phyloP scores from a whole-genome alignment of 1,140 invertebrate genomes.

The Drosophila trapezifrons region DNA sequence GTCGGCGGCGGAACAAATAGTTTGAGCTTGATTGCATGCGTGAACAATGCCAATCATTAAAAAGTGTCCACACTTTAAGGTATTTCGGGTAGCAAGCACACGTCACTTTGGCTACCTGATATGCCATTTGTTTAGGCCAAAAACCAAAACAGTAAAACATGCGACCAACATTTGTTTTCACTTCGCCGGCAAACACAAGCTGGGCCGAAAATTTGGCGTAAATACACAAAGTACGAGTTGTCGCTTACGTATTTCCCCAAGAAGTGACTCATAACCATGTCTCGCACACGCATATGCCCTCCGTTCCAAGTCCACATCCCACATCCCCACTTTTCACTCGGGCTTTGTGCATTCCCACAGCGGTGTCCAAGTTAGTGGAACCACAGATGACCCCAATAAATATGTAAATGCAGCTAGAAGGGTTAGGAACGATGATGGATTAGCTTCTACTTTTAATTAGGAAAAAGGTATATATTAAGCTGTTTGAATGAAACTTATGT shows the following conservation, averaged over 20 bases:
- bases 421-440: slow-evolving; percentile 3
- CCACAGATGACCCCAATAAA: neutral
- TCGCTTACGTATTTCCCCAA: slow-evolving; percentile 33
- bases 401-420: neutral
- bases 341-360: slow-evolving; percentile 19
- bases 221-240: neutral
- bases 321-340: neutral
- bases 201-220: slow-evolving; percentile 16
- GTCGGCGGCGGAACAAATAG: slow-evolving; percentile 3
- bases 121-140: slow-evolving; percentile 26
- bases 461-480: too few relatives aligned
- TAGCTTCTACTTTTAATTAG: neutral
- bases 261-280: slow-evolving; percentile 28
- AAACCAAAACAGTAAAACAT: slow-evolving; percentile 36
- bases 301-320: neutral
- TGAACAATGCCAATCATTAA: slow-evolving; percentile 15
- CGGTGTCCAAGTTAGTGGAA: neutral
- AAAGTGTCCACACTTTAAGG: slow-evolving; percentile 11
- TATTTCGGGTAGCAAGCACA: slow-evolving; percentile 29
- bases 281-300: slow-evolving; percentile 24
- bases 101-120: slow-evolving; percentile 43
- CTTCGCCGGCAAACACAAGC: slow-evolving; percentile 20
- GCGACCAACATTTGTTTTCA: slow-evolving; percentile 58
- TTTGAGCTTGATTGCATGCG: slow-evolving; percentile 28
- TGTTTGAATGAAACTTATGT: neutral